Evolutionary conservation across 1,140 invertebrate genomes (phyloP), one percentile per base, ranked within the genome.

Genomic region (Bursaphelenchus mucronatus): DNA sequence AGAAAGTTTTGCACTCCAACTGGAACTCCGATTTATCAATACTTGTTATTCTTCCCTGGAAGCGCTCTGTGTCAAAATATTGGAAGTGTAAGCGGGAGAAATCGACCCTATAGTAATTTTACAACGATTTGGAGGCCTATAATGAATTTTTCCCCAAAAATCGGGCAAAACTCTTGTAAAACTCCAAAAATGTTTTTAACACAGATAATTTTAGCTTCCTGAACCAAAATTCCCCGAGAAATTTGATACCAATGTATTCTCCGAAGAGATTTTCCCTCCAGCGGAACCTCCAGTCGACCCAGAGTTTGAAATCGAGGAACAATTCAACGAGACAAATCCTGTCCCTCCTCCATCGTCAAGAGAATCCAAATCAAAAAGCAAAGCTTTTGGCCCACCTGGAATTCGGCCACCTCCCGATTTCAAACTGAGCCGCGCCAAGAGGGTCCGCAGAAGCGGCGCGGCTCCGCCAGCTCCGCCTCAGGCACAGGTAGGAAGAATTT

Each of bases 1-100:
- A 51, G 73, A 43, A 75, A 75, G 50, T 75, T 75, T 50, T 75
- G 73, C 59, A 70, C 73, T 9, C 58, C 43, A 53, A 50, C 71
- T 15, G 70, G 74, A 15, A 75, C 74, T 21, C 69, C 73, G 5
- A 65, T 75, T 52, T 74, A 73, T 43, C 69, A 75, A 56, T 74
- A 76, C 57, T 46, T 75, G 13, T 41, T 73, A 6, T 69, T 69
- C 40, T 74, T 75, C 51, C 70, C 74, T 5, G 74, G 70, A 8
- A 39, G 44, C 49, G 61, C 73, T 19, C 41, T 75, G 13, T 75
- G 73, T 40, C 73, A 76, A 44, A 75, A 76, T 57, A 64, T 75
- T 45, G 53, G 69, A 19, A 73, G 70, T 3, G 71, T 76, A 67
- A 40, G 59, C 45, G 8, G 10, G 11, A 13, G 61, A n/a, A 11